Evolutionary conservation across 2,113 vertebrate species (phyloP), one percentile per base, ranked within the genome.

Genomic region (Motacilla tschutschensis): DNA sequence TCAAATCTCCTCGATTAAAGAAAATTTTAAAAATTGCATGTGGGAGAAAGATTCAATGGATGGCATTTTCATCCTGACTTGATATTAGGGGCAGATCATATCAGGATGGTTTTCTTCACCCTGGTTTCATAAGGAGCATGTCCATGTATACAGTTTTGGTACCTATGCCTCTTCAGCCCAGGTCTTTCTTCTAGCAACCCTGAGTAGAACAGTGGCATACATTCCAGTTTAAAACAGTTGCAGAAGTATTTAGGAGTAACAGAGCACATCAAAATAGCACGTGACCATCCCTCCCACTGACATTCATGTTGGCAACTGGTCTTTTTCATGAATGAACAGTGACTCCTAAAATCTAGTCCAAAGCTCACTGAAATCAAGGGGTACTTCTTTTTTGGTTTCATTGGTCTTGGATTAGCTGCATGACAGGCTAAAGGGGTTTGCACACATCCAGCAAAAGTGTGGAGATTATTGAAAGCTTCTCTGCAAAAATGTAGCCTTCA

Each of bases 371-470:
- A 76, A 79, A 58, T 35, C 16, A 64, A 64, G 18, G 17, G 21
- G 20, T 83, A 36, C 2, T 21, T 55, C 51, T 65, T 16, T 53
- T 73, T 55, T 48, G 6, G 19, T 74, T 64, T 85, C 38, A 26
- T 4, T 25, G 35, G 53, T 43, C 67, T 64, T 85, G 58, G 38
- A 71, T 75, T 54, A 58, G 41, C 48, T 71, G 18, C 5, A 0
- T 14, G 62, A 65, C 12, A 44, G 16, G 24, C 22, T 71, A 59
- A 82, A 60, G 50, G 12, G 8, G 17, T 60, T 89, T 78, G 29
- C 29, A 77, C 22, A 53, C 36, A 57, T 24, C 31, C n/a, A 64
- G 62, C 0, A 2, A 59, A 33, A 63, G 5, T 0, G 0, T 14
- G 35, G 50, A 60, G 54, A 55, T 28, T 46, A 67, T 17, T 78